A percentile compares a stretch with the other conserved stretches of the same genome.
phyloP scores from a whole-genome alignment of 2,113 vertebrate genomes.

The Psilopogon haemacephalus region DNA sequence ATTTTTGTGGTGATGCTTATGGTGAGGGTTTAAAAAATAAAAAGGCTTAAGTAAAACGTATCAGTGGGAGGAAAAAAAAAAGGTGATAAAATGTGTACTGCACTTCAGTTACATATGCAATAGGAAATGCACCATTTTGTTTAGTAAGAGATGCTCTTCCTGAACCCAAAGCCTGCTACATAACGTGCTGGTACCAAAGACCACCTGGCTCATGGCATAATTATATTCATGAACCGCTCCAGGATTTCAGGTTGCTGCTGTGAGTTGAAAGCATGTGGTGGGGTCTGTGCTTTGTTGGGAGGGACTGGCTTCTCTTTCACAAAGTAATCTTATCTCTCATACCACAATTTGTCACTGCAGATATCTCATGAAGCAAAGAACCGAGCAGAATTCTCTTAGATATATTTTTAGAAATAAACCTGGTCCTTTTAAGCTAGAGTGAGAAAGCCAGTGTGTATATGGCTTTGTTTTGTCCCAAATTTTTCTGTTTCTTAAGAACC shows the following conservation, averaged over 20 bases:
- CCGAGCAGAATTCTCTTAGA: background rate
- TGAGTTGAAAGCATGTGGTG: background rate
- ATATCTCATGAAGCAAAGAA: background rate
- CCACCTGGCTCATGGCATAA: background rate
- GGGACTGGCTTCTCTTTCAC: background rate
- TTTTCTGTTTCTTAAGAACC: slow-evolving; percentile 6
- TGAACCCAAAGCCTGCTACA: background rate
- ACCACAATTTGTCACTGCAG: background rate
- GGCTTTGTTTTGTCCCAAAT: background rate
- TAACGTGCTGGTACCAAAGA: background rate
- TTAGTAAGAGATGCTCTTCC: background rate
- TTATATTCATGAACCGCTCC: background rate
- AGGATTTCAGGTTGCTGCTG: background rate
- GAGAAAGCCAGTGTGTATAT: background rate
- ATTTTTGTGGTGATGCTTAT: background rate
- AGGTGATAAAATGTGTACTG: background rate
- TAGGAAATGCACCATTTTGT: background rate
- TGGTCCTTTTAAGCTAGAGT: background rate
- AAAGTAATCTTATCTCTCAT: background rate
- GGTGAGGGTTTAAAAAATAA: background rate
- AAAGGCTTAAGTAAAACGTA: background rate
- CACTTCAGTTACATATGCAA: background rate
- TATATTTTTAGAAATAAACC: background rate
- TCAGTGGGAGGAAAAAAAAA: background rate
- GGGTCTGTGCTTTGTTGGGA: background rate